phyloP scores from a whole-genome alignment of 2,888 invertebrate genomes.

The Mycogona germanica region DNA sequence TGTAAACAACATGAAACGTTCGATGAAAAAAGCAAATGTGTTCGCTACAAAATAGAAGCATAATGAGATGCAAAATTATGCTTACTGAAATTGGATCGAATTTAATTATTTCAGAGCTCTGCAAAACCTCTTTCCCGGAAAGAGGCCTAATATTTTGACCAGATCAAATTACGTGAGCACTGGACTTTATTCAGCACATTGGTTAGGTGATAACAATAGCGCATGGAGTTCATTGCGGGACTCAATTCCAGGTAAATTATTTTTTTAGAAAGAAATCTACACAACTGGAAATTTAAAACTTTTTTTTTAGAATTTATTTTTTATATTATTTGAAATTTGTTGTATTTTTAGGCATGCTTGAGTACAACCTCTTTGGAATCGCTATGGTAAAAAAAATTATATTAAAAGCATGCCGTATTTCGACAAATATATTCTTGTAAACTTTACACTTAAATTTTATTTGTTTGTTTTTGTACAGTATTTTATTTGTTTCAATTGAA shows the following conservation, averaged over 20 bases:
- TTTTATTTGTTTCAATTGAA: neutral
- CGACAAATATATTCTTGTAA: neutral
- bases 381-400: neutral
- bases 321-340: neutral
- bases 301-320: neutral
- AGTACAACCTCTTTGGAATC: conserved; percentile 2
- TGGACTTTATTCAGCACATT: conserved; percentile 8
- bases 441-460: neutral
- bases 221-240: neutral
- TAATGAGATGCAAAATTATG: neutral
- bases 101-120: conserved; percentile 4
- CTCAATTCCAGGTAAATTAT: conserved; percentile 11
- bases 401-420: neutral
- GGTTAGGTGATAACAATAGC: conserved; percentile 13
- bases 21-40: neutral
- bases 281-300: too few relatives aligned
- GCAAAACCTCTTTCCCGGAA: conserved; percentile 2
- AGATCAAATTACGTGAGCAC: conserved; percentile 6
- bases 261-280: too few relatives aligned
- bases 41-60: neutral
- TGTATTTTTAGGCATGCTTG: neutral
- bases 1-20: too few relatives aligned
- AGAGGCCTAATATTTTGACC: conserved; percentile 3
- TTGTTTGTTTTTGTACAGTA: neutral
- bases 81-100: neutral